Conservation (phyloP, 2,888 invertebrate species). For the Ophioninae sp. region DNA sequence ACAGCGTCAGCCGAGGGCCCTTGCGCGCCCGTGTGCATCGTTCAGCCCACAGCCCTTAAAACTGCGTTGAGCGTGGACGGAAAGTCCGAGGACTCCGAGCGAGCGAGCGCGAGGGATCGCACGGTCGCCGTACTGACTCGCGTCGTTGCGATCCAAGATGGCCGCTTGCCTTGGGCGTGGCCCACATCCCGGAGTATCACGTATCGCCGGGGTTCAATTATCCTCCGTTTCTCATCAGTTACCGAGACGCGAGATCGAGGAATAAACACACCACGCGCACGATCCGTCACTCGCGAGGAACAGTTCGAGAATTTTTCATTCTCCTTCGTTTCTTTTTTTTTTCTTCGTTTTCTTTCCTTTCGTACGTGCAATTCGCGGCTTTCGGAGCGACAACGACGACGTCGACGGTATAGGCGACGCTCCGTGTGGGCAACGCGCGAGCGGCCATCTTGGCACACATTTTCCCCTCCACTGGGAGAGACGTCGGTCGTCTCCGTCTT, state of each 20-base stretch:
- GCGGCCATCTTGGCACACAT: slow-evolving; percentile 76
- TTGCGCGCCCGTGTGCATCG: slow-evolving; percentile 32
- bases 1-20: slow-evolving; percentile 67
- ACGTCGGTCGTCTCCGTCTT: slow-evolving; percentile 42
- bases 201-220: slow-evolving; percentile 56
- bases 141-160: slow-evolving; percentile 78
- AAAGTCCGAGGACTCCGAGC: slow-evolving; percentile 17
- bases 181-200: slow-evolving; percentile 62
- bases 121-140: slow-evolving; percentile 72
- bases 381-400: slow-evolving; percentile 52
- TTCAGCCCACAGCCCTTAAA: slow-evolving; percentile 36
- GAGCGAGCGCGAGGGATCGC: slow-evolving; percentile 21
- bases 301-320: slow-evolving; percentile 43
- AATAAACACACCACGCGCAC: slow-evolving; percentile 55
- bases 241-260: slow-evolving; percentile 32
- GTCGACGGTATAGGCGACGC: slow-evolving; percentile 70
- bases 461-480: slow-evolving; percentile 66
- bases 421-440: slow-evolving; percentile 65
- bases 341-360: not conserved
- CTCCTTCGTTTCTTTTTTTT: slow-evolving; percentile 5
- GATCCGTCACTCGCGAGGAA: slow-evolving; percentile 61
- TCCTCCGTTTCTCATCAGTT: slow-evolving; percentile 57
- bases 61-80: slow-evolving; percentile 5
- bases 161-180: slow-evolving; percentile 80
- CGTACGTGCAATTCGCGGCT: slow-evolving; percentile 28